Conservation (phyloP, 2,113 vertebrate genomes). For the Calyptomena viridis region DNA sequence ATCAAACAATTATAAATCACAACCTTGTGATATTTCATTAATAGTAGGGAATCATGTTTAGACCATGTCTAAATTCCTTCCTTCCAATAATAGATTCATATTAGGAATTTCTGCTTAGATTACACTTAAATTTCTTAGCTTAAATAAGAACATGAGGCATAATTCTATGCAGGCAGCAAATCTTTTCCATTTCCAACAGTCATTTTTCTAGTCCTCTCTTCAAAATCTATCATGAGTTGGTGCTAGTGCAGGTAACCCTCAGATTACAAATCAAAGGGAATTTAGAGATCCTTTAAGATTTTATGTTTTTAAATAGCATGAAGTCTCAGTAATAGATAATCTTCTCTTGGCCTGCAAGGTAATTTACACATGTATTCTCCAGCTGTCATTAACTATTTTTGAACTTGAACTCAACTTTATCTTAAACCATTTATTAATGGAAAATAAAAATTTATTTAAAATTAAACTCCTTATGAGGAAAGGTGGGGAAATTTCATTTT, state of each 20-base stretch:
- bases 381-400: neutral
- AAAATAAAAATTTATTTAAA: neutral
- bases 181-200: neutral
- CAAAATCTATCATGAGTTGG: neutral
- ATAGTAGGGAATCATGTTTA: neutral
- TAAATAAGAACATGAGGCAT: neutral
- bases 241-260: neutral
- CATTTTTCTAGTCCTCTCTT: neutral
- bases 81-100: accelerated
- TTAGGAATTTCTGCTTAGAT: neutral
- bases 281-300: neutral
- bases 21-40: neutral
- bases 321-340: neutral
- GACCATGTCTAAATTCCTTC: neutral
- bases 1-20: too few species aligned
- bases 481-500: neutral
- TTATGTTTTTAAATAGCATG: neutral
- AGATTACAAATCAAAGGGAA: neutral
- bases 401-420: neutral
- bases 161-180: neutral
- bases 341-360: too few species aligned
- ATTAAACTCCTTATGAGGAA: neutral
- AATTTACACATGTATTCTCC: neutral
- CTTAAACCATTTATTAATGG: neutral
- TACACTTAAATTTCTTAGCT: neutral